Conservation (phyloP, 2,888 invertebrate genomes). For the Macrosoma leucophasiata region DNA sequence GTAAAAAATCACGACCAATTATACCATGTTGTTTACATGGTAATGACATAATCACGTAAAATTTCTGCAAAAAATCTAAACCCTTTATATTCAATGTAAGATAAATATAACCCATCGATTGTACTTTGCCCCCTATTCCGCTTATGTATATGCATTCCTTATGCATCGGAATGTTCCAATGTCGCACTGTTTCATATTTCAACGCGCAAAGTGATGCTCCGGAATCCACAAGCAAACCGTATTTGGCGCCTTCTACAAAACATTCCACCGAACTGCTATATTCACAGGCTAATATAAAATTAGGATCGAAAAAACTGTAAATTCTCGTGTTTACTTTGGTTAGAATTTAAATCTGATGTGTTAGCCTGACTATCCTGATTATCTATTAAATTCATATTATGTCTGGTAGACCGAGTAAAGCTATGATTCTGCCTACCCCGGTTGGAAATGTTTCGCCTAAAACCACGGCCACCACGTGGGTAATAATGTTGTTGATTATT, state of each 20-base stretch:
- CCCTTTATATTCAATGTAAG: neutral
- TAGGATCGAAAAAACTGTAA: conserved; percentile 10
- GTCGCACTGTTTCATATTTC: conserved; percentile 5
- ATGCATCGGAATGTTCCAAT: conserved; percentile 3
- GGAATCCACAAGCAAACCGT: conserved; percentile 13
- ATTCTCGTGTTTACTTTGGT: neutral
- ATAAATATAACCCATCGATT: too few species aligned
- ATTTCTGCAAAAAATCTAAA: neutral
- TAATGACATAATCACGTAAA: neutral
- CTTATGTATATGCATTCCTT: conserved; percentile 4
- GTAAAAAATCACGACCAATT: conserved; percentile 5
- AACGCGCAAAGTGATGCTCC: conserved; percentile 16
- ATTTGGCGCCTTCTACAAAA: conserved; percentile 4
- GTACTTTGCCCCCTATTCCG: conserved; percentile 12
- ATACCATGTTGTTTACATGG: conserved; percentile 1
- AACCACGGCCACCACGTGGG: too few species aligned
- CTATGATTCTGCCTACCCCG: too few species aligned
- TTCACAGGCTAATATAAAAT: conserved; percentile 9
- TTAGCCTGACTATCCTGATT: too few species aligned
- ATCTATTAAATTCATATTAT: too few species aligned
- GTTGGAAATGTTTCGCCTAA: too few species aligned
- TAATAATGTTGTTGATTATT: neutral
- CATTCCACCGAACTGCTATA: conserved; percentile 10
- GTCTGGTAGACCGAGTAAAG: too few species aligned
- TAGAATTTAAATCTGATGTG: too few species aligned